Conservation (phyloP, 2,797 vertebrate species). For the Sphenodon punctatus region DNA sequence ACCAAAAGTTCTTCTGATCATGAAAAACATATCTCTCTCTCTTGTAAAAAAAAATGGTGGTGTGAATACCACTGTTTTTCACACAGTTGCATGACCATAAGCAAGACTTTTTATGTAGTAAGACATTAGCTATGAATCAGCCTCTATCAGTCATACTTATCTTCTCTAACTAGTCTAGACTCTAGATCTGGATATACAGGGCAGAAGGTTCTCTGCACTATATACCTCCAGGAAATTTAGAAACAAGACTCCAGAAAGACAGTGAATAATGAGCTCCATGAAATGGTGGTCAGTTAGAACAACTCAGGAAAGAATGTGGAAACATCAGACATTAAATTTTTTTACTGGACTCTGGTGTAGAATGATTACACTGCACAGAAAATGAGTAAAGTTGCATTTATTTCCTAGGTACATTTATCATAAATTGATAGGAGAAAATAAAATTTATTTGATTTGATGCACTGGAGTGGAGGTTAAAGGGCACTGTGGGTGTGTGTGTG, state of each 20-base stretch:
- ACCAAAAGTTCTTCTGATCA: background rate
- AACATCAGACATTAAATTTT: background rate
- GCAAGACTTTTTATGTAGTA: background rate
- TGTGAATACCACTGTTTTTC: background rate
- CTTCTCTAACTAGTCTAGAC: background rate
- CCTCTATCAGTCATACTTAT: background rate
- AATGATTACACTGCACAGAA: background rate
- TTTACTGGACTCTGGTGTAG: background rate
- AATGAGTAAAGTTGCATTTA: background rate
- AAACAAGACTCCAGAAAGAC: background rate
- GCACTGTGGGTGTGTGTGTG: too few species aligned
- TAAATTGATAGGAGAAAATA: background rate
- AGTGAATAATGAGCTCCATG: background rate
- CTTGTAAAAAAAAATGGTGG: background rate
- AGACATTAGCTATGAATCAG: background rate
- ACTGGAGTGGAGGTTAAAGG: too few species aligned
- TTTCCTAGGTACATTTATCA: background rate
- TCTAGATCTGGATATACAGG: background rate
- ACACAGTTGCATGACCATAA: background rate
- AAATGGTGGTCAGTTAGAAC: background rate
- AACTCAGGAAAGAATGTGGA: background rate
- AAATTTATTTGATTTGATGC: background rate
- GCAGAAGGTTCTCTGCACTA: background rate
- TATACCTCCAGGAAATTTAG: background rate
- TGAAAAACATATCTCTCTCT: background rate